Conservation (phyloP, 2,797 vertebrate species). For the Neoniphon sammara region DNA sequence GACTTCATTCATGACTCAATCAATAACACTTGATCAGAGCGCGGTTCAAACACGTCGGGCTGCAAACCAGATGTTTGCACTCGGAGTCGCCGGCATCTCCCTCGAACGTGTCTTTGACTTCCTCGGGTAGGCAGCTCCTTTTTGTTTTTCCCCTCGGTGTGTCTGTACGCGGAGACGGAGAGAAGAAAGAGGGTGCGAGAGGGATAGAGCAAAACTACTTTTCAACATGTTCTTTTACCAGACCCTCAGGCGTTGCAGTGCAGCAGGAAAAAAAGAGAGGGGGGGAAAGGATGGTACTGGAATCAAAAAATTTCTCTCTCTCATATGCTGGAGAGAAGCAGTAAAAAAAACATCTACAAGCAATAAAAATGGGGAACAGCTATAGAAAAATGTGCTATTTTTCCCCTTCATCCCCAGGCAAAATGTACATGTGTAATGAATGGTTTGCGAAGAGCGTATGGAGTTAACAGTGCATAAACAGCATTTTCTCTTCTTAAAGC, state of each 20-base stretch:
- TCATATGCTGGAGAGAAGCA: slow-evolving; percentile 7
- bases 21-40: slow-evolving; percentile 64
- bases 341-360: not conserved
- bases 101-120: slow-evolving; percentile 6
- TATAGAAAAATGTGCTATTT: not conserved
- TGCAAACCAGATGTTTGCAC: slow-evolving; percentile 53
- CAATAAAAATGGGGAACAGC: not conserved
- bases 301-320: slow-evolving; percentile 16
- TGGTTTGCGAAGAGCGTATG: not conserved
- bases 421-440: not conserved
- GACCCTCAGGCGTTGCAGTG: slow-evolving; percentile 17
- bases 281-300: slow-evolving; percentile 18
- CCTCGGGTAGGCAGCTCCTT: not conserved
- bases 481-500: too few relatives aligned
- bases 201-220: slow-evolving; percentile 5
- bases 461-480: too few relatives aligned
- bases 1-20: slow-evolving; percentile 63
- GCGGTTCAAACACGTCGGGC: slow-evolving; percentile 32
- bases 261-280: not conserved
- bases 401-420: not conserved
- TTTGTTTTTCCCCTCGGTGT: slow-evolving; percentile 6
- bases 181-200: slow-evolving; percentile 31
- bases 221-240: not conserved
- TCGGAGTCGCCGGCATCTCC: slow-evolving; percentile 17
- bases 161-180: not conserved